Evolutionary conservation across 2,113 vertebrate species (phyloP).

Genomic region (Caranx ignobilis): DNA sequence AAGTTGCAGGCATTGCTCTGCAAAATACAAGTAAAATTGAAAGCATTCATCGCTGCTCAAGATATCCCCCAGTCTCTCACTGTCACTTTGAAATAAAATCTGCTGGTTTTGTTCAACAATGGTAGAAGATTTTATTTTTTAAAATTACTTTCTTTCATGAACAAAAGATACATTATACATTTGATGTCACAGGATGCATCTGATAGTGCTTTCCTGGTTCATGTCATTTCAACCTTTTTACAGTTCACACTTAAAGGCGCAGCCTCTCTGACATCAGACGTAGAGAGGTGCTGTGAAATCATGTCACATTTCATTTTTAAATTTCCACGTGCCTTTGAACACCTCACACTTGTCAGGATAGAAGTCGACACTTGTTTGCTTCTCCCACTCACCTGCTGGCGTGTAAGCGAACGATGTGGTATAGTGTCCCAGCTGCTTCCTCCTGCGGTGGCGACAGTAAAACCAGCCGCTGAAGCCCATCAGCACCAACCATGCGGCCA

Average conservation of each 20-base stretch:
- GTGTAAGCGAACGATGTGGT: constrained; percentile 96
- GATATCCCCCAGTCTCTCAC: constrained; percentile 48
- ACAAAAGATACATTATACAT: constrained; percentile 8
- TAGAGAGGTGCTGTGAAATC: not conserved
- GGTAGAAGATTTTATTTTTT: not conserved
- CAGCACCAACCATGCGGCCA: constrained; percentile 90
- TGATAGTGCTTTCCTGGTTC: not conserved
- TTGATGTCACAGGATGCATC: constrained; percentile 22
- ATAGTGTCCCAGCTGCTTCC: constrained; percentile 95
- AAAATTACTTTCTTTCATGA: not conserved
- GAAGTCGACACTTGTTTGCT: not conserved
- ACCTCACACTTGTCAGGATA: not conserved
- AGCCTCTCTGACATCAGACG: not conserved
- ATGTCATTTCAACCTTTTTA: not conserved
- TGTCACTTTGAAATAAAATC: constrained; percentile 33
- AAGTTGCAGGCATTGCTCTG: constrained; percentile 25
- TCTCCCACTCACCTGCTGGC: constrained; percentile 85
- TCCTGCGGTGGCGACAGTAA: constrained; percentile 90
- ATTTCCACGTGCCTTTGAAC: constrained; percentile 7
- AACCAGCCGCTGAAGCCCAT: constrained; percentile 90
- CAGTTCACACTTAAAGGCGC: not conserved
- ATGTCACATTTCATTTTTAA: constrained; percentile 5
- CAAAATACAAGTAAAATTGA: constrained; percentile 51
- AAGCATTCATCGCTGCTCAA: constrained; percentile 53
- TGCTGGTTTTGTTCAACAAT: constrained; percentile 17